These are phyloP conservation scores for Delphinus delphis DNA, from an alignment of 2,113 vertebrate genomes.

Conservation along the genomic window DNA sequence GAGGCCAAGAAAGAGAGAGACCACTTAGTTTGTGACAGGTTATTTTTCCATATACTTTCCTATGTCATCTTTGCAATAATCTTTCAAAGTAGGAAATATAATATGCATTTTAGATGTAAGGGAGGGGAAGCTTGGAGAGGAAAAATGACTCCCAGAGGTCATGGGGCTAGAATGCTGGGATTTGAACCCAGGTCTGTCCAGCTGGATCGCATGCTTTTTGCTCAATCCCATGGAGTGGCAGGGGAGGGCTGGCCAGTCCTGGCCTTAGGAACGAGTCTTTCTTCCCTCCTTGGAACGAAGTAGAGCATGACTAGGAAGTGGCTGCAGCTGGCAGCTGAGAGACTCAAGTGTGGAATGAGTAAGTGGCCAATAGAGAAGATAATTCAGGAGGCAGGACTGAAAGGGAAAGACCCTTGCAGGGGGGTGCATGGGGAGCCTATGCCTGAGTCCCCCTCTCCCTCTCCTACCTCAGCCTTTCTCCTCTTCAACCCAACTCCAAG, in stretches of 20 bases:
- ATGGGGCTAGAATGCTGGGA: not conserved
- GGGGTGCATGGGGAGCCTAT: constrained; percentile 58
- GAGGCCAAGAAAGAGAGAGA: not conserved
- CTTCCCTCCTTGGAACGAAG: not conserved
- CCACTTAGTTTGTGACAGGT: too few relatives aligned
- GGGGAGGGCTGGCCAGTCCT: not conserved
- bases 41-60: not conserved
- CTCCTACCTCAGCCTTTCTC: not conserved
- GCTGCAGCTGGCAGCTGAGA: not conserved
- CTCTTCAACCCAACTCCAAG: constrained; percentile 76
- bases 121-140: not conserved
- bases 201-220: not conserved
- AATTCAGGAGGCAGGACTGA: constrained; percentile 56
- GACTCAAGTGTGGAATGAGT: constrained; percentile 62
- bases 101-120: not conserved
- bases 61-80: not conserved
- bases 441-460: constrained; percentile 59
- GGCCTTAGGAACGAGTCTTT: not conserved
- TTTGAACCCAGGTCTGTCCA: not conserved
- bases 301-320: not conserved
- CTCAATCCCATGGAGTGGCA: not conserved
- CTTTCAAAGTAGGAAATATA: not conserved
- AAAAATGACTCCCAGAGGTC: not conserved
- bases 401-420: not conserved
- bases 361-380: constrained; percentile 68